phyloP scores from a whole-genome alignment of 1,140 invertebrate genomes.

The Uloborus diversus region DNA sequence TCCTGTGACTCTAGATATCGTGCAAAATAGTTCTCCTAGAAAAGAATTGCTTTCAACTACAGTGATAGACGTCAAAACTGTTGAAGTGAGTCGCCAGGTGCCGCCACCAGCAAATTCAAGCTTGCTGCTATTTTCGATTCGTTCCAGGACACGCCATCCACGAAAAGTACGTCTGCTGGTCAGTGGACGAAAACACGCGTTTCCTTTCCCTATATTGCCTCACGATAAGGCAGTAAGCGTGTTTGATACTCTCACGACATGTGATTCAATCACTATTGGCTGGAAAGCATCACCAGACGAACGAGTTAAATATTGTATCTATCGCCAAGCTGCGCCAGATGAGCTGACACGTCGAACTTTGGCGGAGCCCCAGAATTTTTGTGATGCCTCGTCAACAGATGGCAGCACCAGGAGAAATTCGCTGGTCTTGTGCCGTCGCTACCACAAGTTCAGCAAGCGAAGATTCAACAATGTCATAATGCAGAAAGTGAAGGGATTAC shows the following conservation, averaged over 20 bases:
- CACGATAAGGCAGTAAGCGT: conserved; percentile 60
- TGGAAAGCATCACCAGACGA: conserved; percentile 61
- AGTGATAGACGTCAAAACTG: conserved; percentile 57
- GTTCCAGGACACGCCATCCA: conserved; percentile 49
- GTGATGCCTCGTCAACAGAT: conserved; percentile 13
- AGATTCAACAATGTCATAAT: conserved; percentile 59
- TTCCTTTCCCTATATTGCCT: conserved; percentile 61
- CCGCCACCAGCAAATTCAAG: not conserved
- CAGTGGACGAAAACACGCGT: conserved; percentile 57
- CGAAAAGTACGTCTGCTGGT: conserved; percentile 44
- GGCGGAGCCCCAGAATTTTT: conserved; percentile 58
- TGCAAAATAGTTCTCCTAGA: conserved; percentile 33
- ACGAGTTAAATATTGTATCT: conserved; percentile 64
- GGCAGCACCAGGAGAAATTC: conserved; percentile 41
- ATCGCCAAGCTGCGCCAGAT: conserved; percentile 59
- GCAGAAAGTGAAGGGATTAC: conserved; percentile 61
- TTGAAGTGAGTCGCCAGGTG: conserved; percentile 53
- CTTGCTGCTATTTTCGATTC: conserved; percentile 52
- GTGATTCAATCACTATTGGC: conserved; percentile 61
- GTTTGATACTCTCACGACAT: conserved; percentile 60
- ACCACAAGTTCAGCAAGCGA: conserved; percentile 57
- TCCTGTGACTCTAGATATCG: conserved; percentile 56
- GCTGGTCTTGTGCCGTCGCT: conserved; percentile 61
- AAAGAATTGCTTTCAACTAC: conserved; percentile 51
- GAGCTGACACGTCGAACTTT: not conserved